These are phyloP conservation scores for Triplophysa yarkandensis DNA, from an alignment of 2,797 vertebrate species.

Conservation along the genomic window DNA sequence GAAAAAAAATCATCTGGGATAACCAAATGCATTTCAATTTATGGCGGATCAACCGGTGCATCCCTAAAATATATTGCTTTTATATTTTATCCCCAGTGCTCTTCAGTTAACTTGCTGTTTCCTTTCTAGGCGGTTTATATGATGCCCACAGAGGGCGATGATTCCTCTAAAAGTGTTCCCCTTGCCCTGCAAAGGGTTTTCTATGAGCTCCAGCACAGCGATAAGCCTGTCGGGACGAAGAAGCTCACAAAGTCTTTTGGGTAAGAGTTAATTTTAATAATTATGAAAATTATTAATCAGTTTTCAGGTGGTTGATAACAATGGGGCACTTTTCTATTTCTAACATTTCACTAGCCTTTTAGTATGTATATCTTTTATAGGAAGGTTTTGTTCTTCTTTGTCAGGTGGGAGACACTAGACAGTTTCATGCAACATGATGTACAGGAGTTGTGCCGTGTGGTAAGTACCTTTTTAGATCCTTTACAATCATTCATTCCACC, in stretches of 20 bases:
- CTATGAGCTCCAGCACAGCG: slow-evolving; percentile 97
- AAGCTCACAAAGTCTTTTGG: slow-evolving; percentile 99
- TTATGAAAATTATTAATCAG: not conserved
- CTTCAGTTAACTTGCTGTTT: not conserved
- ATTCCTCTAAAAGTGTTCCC: slow-evolving; percentile 98
- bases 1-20: too few species aligned
- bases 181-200: slow-evolving; percentile 97
- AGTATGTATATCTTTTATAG: not conserved
- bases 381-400: not conserved
- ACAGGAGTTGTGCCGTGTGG: slow-evolving; percentile 98
- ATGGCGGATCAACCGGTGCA: too few species aligned
- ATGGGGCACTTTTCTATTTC: not conserved
- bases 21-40: too few species aligned
- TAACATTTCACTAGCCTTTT: not conserved
- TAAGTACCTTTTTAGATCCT: slow-evolving; percentile 72
- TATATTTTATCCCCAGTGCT: not conserved
- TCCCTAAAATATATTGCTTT: not conserved
- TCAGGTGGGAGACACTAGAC: slow-evolving; percentile 98
- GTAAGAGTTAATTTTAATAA: slow-evolving; percentile 66
- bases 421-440: slow-evolving; percentile 99
- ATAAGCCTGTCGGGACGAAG: slow-evolving; percentile 98
- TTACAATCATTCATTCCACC: too few species aligned
- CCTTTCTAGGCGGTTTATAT: slow-evolving; percentile 92
- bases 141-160: slow-evolving; percentile 99
- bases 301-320: not conserved